These are phyloP conservation scores for Clusia tigrina DNA, from an alignment of 2,888 invertebrate species.

Conservation along the genomic window DNA sequence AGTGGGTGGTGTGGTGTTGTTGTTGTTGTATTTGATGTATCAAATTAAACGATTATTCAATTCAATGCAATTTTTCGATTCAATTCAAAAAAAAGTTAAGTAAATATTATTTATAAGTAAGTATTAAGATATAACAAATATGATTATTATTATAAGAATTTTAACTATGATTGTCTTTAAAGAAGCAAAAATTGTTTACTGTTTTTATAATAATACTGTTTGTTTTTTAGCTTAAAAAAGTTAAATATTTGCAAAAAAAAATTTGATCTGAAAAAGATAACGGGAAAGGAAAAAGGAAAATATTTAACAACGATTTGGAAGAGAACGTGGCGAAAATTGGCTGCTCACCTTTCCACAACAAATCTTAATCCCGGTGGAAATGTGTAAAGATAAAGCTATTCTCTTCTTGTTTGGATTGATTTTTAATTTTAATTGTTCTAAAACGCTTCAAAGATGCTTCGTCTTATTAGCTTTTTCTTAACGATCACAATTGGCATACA, in stretches of 20 bases:
- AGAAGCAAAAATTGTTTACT: slow-evolving; percentile 18
- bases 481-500: slow-evolving; percentile 36
- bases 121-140: too few species aligned
- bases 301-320: slow-evolving; percentile 17
- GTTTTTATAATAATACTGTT: slow-evolving; percentile 34
- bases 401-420: slow-evolving; percentile 16
- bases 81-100: not conserved
- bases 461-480: slow-evolving; percentile 24
- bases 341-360: slow-evolving; percentile 25
- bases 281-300: slow-evolving; percentile 27
- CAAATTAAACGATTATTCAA: not conserved
- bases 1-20: slow-evolving; percentile 20
- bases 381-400: slow-evolving; percentile 22
- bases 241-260: slow-evolving; percentile 26
- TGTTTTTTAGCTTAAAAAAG: too few species aligned
- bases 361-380: slow-evolving; percentile 2
- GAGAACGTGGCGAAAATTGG: not conserved
- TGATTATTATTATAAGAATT: not conserved
- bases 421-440: not conserved
- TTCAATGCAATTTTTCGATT: not conserved
- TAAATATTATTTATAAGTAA: too few species aligned
- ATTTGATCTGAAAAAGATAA: slow-evolving; percentile 22
- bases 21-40: slow-evolving; percentile 4
- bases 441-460: not conserved
- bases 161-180: slow-evolving; percentile 24